A percentile compares a stretch with the other conserved stretches of the same genome.
These are phyloP conservation scores for Lepilemur ruficaudatus DNA, from an alignment of 2,797 vertebrate genomes.

Conservation along the genomic window DNA sequence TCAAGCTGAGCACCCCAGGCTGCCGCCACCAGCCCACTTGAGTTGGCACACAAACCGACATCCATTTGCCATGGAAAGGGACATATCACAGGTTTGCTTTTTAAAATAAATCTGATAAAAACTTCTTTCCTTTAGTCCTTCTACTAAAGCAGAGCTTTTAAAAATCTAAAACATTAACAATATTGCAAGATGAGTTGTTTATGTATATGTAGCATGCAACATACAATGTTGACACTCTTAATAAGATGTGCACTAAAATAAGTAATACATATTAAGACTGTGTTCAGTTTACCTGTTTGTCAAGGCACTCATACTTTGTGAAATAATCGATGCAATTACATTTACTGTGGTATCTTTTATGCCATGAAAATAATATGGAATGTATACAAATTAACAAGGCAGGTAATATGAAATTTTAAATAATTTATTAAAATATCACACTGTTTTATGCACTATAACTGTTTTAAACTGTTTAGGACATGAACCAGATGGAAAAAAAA, in stretches of 20 bases:
- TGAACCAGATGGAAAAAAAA: neutral
- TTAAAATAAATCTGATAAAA: neutral
- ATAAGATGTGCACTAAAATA: neutral
- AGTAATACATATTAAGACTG: accelerated
- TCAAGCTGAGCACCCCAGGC: neutral
- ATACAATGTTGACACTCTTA: no score
- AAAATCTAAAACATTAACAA: neutral
- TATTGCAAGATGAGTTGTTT: accelerated
- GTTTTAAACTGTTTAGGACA: neutral
- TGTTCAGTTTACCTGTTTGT: no score
- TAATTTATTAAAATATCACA: neutral
- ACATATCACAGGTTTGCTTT: neutral
- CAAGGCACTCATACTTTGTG: neutral
- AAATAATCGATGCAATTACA: neutral
- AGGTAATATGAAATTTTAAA: neutral
- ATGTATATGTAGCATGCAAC: accelerated
- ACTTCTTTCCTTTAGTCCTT: neutral
- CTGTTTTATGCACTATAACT: neutral
- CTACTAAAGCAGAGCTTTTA: neutral
- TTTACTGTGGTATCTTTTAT: neutral
- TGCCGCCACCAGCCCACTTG: neutral
- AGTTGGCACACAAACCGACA: accelerated
- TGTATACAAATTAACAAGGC: neutral
- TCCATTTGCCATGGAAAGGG: neutral
- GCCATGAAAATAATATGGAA: neutral